Base-by-base conservation (phyloP, 2,888 invertebrate genomes). In the Ceramica pisi region DNA sequence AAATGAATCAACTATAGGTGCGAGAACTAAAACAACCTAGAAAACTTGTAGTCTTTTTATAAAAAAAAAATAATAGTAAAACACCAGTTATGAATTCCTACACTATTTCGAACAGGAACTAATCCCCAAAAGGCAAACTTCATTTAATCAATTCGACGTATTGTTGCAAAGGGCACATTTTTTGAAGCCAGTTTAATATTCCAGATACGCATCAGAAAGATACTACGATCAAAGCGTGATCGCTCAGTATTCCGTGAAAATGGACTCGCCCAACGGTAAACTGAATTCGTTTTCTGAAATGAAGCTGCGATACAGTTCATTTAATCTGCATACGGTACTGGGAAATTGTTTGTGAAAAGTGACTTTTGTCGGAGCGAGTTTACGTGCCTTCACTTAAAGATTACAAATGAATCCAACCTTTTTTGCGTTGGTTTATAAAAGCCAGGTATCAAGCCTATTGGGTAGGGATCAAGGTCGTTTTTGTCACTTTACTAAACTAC, bases 251-350 rank as follows among this genome's bases (percentile, higher is more conserved):
- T 78, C 66, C n/a, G 53, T 61, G 57, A 70, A 84, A 84, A 75
- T 75, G 56, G 57, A 56, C 56, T 61, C 61, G 55, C 19, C 61
- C 55, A 67, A 71, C 51, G 62, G 66, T 63, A 62, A 77, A 77
- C 65, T 53, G 70, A 71, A 81, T 77, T 67, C 78, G 60, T 64
- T 68, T 68, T 41, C 9, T 16, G 38, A 76, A 72, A 80, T 77
- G 44, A 59, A 68, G 31, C 70, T 60, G n/a, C 53, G 69, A 56
- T 62, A 60, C 51, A 48, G 41, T 56, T 72, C 26, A 48, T 21
- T 78, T 59, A 31, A 77, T 72, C 62, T 63, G 79, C 50, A 59
- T 67, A 35, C 38, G 7, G 7, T 19, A 46, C 14, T 21, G 44
- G 19, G 53, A 41, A 71, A 65, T 69, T 76, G 26, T 78, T 57